phyloP scores from a whole-genome alignment of 2,113 vertebrate species.

The Stegastes partitus region DNA sequence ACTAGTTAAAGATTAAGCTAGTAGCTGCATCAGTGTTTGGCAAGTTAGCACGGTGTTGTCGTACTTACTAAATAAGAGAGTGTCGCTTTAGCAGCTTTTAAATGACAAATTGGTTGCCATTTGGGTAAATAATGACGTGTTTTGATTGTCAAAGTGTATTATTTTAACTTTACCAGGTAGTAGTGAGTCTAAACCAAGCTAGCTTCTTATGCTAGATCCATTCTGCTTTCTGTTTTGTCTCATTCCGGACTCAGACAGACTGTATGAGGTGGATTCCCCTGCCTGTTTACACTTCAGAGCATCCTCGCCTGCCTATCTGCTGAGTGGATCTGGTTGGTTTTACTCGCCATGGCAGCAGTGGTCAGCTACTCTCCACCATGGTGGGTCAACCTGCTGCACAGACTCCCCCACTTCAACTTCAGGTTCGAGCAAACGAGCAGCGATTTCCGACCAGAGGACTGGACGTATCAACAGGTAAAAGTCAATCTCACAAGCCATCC shows the following conservation, averaged over 20 bases:
- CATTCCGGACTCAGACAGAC: slow-evolving; percentile 10
- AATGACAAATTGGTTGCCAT: neutral
- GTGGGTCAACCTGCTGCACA: slow-evolving; percentile 96
- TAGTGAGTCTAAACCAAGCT: neutral
- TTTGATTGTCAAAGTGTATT: neutral
- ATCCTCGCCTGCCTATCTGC: slow-evolving; percentile 26
- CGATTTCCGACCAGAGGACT: slow-evolving; percentile 92
- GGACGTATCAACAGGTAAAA: slow-evolving; percentile 94
- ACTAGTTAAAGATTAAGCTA: slow-evolving; percentile 29
- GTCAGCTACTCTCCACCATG: slow-evolving; percentile 94
- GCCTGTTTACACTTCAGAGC: slow-evolving; percentile 46
- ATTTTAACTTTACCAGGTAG: neutral
- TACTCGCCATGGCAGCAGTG: slow-evolving; percentile 88
- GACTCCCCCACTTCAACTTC: slow-evolving; percentile 93
- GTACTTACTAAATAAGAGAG: neutral
- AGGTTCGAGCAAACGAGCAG: slow-evolving; percentile 91
- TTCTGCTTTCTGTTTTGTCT: neutral
- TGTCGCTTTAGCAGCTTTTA: neutral
- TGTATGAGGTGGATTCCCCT: slow-evolving; percentile 42
- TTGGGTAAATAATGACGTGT: neutral
- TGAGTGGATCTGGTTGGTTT: slow-evolving; percentile 35
- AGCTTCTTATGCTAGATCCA: neutral
- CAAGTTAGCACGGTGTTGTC: neutral
- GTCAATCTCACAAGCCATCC: neutral
- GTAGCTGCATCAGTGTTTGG: neutral